Evolutionary conservation across 2,797 vertebrate genomes (phyloP), one percentile per base, ranked within the genome.

Genomic region (Gephyroberyx darwinii): DNA sequence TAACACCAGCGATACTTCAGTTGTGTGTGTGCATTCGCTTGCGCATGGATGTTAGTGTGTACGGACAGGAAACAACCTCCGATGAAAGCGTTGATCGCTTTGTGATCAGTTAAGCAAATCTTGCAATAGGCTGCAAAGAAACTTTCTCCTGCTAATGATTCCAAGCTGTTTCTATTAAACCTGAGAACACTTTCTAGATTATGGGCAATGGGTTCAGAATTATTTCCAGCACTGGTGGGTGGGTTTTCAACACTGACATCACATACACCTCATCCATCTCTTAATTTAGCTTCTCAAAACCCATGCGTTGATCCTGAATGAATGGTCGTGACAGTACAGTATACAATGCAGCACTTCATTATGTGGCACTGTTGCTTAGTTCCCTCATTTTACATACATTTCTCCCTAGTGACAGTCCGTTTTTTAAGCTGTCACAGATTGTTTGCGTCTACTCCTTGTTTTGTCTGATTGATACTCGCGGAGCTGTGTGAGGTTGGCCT

Each of bases 381-480:
- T 57, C 52, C 48, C 1, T n/a, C n/a, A 59, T 74, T 65, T 54
- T 66, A 77, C 79, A 70, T 41, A 31, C 47, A 31, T 55, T 61
- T 47, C 17, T 22, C 57, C 61, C 39, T 55, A 16, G 35, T 6
- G 62, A 58, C 82, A 53, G 59, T 31, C 8, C 17, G 22, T 70
- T 69, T 31, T 74, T 53, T 7, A 19, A 22, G 51, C 33, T 19
- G 55, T 37, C 31, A 10, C 16, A 19, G 8, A 5, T 2, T 30
- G 26, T 54, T 66, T 55, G 20, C 1, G 12, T 59, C 43, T 53
- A 26, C 8, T 60, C 16, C 19, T 51, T 26, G 68, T 72, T 75
- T 65, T 39, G 48, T 53, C 56, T 65, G 58, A 75, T 52, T 75
- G 68, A 64, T 70, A 56, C 26, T 2, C 48, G 54, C 12, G 47